Evolutionary conservation across 2,797 vertebrate species (phyloP).

Genomic region (Yasuhikotakia modesta): DNA sequence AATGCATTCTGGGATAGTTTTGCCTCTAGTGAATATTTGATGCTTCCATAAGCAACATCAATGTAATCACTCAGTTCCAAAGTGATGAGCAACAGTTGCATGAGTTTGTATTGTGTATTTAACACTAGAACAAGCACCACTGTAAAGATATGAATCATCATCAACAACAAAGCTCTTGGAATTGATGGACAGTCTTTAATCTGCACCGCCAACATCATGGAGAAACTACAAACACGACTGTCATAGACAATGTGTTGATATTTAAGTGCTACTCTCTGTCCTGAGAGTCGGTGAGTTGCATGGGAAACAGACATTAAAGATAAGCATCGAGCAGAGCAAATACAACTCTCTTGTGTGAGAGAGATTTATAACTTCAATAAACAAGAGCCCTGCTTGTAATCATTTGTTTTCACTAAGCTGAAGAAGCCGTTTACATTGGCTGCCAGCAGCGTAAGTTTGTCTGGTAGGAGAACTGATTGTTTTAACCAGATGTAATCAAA

Average conservation of each 20-base stretch:
- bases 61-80: no score
- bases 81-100: background rate
- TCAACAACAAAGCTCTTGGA: conserved; percentile 34
- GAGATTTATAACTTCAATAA: conserved; percentile 47
- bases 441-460: conserved; percentile 39
- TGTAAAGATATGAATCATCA: conserved; percentile 38
- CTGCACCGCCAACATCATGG: background rate
- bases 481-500: conserved; percentile 33
- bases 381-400: conserved; percentile 36
- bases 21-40: no score
- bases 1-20: no score
- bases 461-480: conserved; percentile 34
- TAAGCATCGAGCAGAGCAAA: conserved; percentile 25
- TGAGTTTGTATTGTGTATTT: background rate
- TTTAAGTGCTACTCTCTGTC: background rate
- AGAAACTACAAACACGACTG: background rate
- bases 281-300: conserved; percentile 31
- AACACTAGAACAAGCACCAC: background rate
- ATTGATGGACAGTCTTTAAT: conserved; percentile 47
- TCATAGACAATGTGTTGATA: background rate
- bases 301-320: conserved; percentile 38
- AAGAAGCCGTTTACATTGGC: conserved; percentile 45
- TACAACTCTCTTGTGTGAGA: conserved; percentile 13
- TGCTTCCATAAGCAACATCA: no score
- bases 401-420: conserved; percentile 48